phyloP scores from a whole-genome alignment of 2,797 vertebrate species.

The Gallinago solitaria region DNA sequence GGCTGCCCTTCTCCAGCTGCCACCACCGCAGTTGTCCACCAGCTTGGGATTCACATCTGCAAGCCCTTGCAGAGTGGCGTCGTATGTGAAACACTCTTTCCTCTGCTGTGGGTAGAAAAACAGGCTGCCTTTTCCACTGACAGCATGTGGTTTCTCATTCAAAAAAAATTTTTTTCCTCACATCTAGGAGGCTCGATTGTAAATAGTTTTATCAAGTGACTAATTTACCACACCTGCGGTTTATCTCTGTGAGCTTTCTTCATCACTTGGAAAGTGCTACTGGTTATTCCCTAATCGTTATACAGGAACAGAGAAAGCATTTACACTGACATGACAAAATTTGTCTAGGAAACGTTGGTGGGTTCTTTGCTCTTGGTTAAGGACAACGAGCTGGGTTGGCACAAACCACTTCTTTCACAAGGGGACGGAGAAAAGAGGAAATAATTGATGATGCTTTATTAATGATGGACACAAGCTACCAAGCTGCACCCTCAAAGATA shows the following conservation, averaged over 20 bases:
- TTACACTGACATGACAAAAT: slow-evolving; percentile 29
- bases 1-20: background rate
- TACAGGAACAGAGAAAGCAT: slow-evolving; percentile 41
- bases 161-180: slow-evolving; percentile 63
- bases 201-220: slow-evolving; percentile 57
- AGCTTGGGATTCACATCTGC: slow-evolving; percentile 16
- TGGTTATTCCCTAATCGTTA: slow-evolving; percentile 67
- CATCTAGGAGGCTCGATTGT: background rate
- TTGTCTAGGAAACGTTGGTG: slow-evolving; percentile 48
- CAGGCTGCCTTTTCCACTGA: slow-evolving; percentile 74
- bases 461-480: rapidly evolving
- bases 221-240: slow-evolving; percentile 55
- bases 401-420: background rate
- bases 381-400: slow-evolving; percentile 1
- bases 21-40: background rate
- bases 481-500: background rate
- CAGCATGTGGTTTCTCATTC: slow-evolving; percentile 71
- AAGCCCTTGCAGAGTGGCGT: rapidly evolving
- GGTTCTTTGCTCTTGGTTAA: slow-evolving; percentile 61
- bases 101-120: background rate
- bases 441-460: background rate
- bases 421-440: slow-evolving; percentile 40
- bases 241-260: slow-evolving; percentile 28
- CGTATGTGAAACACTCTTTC: slow-evolving; percentile 21
- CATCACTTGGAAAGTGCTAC: slow-evolving; percentile 70